Conservation (phyloP, 2,797 vertebrate species). For the Philypnodon macrostomus region DNA sequence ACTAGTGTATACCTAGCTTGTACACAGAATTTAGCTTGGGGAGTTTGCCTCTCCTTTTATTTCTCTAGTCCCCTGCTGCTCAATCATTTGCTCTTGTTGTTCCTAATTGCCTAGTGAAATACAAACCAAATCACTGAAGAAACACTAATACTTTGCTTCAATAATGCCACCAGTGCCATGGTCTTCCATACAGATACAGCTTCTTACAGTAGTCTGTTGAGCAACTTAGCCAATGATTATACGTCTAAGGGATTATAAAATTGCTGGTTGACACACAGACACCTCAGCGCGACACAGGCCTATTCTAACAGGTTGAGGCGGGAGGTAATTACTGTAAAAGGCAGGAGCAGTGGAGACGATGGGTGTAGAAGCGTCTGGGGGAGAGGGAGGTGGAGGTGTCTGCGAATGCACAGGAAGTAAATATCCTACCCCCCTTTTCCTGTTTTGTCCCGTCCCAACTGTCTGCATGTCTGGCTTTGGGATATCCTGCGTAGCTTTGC, state of each 20-base stretch:
- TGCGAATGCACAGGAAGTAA: constrained; percentile 23
- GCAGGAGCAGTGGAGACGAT: constrained; percentile 3
- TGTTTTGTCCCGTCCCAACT: constrained; percentile 31
- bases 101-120: too few species aligned
- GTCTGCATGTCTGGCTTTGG: constrained; percentile 24
- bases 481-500: constrained; percentile 1
- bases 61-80: too few species aligned
- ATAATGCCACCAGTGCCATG: too few species aligned
- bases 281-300: constrained; percentile 5
- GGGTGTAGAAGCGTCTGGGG: constrained; percentile 30
- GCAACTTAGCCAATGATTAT: not conserved
- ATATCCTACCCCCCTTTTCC: constrained; percentile 15
- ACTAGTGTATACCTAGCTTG: too few species aligned
- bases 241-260: constrained; percentile 12
- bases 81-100: too few species aligned
- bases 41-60: too few species aligned
- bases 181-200: too few species aligned
- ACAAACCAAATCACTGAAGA: too few species aligned
- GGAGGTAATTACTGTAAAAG: constrained; percentile 22
- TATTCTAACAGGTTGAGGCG: constrained; percentile 14
- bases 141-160: too few species aligned
- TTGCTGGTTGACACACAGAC: constrained; percentile 9
- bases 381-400: constrained; percentile 21
- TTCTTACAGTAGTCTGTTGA: not conserved
- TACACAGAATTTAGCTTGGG: too few species aligned